These are phyloP conservation scores for Diplazon laetatorius DNA, from an alignment of 2,888 invertebrate genomes.

Conservation along the genomic window DNA sequence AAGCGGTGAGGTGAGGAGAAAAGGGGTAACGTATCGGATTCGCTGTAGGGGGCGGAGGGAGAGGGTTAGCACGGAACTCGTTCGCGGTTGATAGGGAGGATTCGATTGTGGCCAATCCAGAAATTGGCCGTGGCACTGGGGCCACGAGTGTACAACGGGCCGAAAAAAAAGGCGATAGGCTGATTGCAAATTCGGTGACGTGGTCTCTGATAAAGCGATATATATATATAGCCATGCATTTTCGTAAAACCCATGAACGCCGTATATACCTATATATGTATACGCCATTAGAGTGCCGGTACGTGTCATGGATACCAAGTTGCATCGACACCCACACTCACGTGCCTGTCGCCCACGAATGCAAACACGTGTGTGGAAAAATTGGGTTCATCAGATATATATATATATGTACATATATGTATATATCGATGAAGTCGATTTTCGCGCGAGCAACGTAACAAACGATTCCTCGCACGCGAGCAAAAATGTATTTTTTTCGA, in stretches of 20 bases:
- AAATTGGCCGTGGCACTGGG: constrained; percentile 53
- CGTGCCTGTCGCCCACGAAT: no score
- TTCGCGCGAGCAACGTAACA: not conserved
- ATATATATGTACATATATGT: no score
- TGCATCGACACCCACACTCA: not conserved
- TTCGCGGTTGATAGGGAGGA: constrained; percentile 41
- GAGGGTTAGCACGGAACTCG: not conserved
- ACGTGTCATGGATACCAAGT: constrained; percentile 1
- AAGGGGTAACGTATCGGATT: constrained; percentile 17
- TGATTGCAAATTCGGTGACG: constrained; percentile 62
- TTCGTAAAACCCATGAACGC: not conserved
- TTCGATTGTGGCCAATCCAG: constrained; percentile 62
- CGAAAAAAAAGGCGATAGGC: constrained; percentile 44
- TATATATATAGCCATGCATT: not conserved
- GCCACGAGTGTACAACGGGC: constrained; percentile 31
- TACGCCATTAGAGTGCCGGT: constrained; percentile 2
- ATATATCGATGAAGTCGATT: constrained; percentile 14
- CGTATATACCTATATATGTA: not conserved
- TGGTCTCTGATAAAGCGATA: constrained; percentile 32
- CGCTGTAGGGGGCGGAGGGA: constrained; percentile 9
- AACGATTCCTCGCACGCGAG: constrained; percentile 1
- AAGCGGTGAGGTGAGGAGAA: not conserved
- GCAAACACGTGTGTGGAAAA: not conserved
- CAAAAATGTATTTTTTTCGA: not conserved
- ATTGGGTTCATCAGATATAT: constrained; percentile 1